Evolutionary conservation across 2,797 vertebrate genomes (phyloP), one percentile per base, ranked within the genome.

Genomic region (Vireo griseus): DNA sequence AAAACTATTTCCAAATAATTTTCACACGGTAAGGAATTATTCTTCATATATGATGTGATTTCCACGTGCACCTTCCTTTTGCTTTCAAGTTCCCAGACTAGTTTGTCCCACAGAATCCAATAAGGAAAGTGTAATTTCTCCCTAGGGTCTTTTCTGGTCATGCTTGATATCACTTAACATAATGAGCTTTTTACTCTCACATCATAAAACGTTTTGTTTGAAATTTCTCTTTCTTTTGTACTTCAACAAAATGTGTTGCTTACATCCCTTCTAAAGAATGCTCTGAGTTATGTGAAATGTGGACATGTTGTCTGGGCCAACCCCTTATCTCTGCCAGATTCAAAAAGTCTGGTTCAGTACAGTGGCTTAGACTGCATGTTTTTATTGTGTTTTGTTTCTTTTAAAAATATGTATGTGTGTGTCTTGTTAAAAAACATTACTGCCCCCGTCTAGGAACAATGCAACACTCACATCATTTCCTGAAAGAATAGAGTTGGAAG

Each of bases 401-500:
- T 96, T 93, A 78, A 93, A 95, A 96, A 82, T 93, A 93, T 51
- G 83, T 92, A 74, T 94, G 91, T 91, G 40, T 96, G 80, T 68
- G 91, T 95, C 96, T 90, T 52, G 86, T 91, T 94, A 72, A 96
- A 97, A 92, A 96, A 94, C 95, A 87, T 47, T 40, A 54, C 96
- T 97, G 92, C 95, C 96, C 97, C 96, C 31, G 0, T 93, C 95
- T 80, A 94, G 91, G 92, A 98, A 98, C 98, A 98, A 98, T 98
- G 95, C 95, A 19, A 47, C 92, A 86, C 96, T 97, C 97, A 97
- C 95, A 97, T 97, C 97, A 98, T 98, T 98, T 98, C 98, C 98
- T 98, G 97, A 97, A 98, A 95, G 95, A 94, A 81, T 95, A 81
- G 95, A 97, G 90, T 83, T 98, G 98, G 98, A 98, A 97, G 95